Evolutionary conservation across 2,797 vertebrate species (phyloP).

Genomic region (Clarias platycephalus): DNA sequence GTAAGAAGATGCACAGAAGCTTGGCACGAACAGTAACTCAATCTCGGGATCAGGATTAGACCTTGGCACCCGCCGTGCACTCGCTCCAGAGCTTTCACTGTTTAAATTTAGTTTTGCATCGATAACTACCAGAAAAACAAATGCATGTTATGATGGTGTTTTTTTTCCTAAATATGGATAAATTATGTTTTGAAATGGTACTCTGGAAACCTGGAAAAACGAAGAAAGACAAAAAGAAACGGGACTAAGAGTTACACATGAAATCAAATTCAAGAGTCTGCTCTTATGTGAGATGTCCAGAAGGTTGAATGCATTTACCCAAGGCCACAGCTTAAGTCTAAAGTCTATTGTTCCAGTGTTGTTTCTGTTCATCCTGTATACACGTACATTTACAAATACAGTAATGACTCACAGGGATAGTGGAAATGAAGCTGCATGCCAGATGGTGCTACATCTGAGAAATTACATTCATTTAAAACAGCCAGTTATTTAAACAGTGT

Average conservation of each 20-base stretch:
- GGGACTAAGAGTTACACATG: background rate
- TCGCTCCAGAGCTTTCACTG: background rate
- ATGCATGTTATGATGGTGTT: background rate
- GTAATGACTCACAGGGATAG: constrained; percentile 33
- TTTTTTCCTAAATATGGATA: background rate
- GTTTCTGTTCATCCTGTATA: background rate
- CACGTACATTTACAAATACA: background rate
- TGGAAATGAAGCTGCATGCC: constrained; percentile 31
- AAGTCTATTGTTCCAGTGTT: background rate
- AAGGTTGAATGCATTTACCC: too few species aligned
- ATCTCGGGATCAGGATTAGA: background rate
- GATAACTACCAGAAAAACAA: background rate
- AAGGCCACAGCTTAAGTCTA: background rate
- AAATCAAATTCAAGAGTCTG: background rate
- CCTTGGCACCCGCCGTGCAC: background rate
- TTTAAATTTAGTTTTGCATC: background rate
- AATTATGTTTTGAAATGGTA: background rate
- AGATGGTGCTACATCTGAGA: constrained; percentile 25
- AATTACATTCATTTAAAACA: background rate
- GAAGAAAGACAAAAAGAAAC: background rate
- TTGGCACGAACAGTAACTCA: background rate
- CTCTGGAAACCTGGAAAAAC: background rate
- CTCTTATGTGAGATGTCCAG: background rate
- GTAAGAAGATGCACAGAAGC: background rate
- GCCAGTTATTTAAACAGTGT: background rate